Conservation (phyloP, 2,113 vertebrate species). For the Spea bombifrons region DNA sequence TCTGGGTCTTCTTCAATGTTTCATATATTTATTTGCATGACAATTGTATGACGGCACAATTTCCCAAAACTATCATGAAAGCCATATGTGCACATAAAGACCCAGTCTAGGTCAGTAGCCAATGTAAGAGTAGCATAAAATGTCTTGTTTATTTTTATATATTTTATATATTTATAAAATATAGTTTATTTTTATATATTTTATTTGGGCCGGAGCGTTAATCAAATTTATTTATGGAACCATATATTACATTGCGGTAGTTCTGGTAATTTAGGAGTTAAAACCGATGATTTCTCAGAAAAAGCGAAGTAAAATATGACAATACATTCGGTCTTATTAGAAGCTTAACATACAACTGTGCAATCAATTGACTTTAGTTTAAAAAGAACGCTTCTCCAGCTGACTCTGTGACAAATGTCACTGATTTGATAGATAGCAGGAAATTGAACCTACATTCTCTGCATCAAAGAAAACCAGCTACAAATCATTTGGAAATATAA, state of each 20-base stretch:
- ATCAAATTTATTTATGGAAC: no score
- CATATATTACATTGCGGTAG: background rate
- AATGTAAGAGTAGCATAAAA: no score
- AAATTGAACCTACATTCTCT: slow-evolving; percentile 61
- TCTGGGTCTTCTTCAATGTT: no score
- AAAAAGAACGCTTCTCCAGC: background rate
- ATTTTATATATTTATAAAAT: no score
- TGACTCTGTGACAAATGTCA: slow-evolving; percentile 46
- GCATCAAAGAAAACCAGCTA: slow-evolving; percentile 2
- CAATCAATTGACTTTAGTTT: slow-evolving; percentile 5
- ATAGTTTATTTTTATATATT: no score
- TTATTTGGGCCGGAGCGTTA: no score
- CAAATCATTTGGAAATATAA: slow-evolving; percentile 55
- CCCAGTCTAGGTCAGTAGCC: no score
- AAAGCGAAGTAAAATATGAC: background rate
- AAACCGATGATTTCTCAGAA: background rate
- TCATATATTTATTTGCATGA: no score
- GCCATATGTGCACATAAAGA: no score
- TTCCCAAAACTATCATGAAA: no score
- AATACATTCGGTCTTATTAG: background rate
- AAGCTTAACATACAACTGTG: background rate
- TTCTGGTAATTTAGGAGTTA: background rate
- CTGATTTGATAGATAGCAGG: slow-evolving; percentile 62
- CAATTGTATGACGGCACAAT: no score
- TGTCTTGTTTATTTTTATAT: no score